Conservation (phyloP, 1,140 invertebrate genomes). For the Trichonephila clavata region DNA sequence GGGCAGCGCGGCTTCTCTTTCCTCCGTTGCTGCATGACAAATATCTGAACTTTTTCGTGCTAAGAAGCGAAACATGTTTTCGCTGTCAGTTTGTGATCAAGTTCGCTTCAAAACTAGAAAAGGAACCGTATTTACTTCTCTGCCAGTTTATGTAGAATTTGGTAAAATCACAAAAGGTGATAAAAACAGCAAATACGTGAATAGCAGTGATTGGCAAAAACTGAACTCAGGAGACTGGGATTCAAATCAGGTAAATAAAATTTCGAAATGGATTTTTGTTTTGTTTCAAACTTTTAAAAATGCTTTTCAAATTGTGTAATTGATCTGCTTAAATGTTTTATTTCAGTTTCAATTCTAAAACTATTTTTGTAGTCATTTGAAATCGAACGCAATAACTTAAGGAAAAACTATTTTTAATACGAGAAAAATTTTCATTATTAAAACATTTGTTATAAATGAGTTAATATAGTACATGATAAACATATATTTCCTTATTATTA, state of each 20-base stretch:
- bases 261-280: too few relatives aligned
- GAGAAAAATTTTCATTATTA: too few relatives aligned
- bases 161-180: conserved; percentile 68
- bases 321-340: too few relatives aligned
- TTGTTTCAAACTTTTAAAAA: too few relatives aligned
- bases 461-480: too few relatives aligned
- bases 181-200: conserved; percentile 64
- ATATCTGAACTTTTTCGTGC: not conserved
- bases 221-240: conserved; percentile 69
- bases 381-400: too few relatives aligned
- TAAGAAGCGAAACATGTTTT: conserved; percentile 58
- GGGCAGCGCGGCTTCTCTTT: not conserved
- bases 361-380: too few relatives aligned
- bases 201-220: conserved; percentile 66
- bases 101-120: conserved; percentile 74
- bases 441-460: too few relatives aligned
- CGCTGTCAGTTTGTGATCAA: conserved; percentile 74
- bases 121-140: conserved; percentile 62
- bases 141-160: conserved; percentile 70
- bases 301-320: too few relatives aligned
- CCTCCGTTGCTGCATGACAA: not conserved
- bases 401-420: too few relatives aligned
- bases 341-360: too few relatives aligned
- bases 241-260: conserved; percentile 59
- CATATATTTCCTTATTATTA: too few relatives aligned